Base-by-base conservation (phyloP, 2,797 vertebrate species). In the Myotis daubentonii region DNA sequence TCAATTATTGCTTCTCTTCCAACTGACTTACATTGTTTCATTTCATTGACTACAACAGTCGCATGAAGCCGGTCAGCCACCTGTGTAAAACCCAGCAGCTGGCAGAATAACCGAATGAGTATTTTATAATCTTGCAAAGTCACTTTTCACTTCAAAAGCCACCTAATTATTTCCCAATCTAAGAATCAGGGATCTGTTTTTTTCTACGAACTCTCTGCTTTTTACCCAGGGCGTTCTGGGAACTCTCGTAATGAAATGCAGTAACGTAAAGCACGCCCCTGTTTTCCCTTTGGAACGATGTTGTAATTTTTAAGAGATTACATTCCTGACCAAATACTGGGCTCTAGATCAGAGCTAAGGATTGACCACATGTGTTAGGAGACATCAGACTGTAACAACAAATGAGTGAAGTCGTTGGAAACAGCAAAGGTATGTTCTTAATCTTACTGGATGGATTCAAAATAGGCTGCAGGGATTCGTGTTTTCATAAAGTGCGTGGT, bases 401-500 rank as follows among this genome's bases (percentile, higher is more conserved):
- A 93, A 68, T 38, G 68, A 85, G 9, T 68, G 28, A 70, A 88
- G 12, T 89, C n/a, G 86, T 23, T 91, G 83, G 89, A 68, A 94
- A 76, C 66, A 47, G 81, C 66, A 53, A 82, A 81, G 38, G 66
- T 90, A 85, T 87, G 76, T 72, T 93, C 93, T 85, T 71, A 89
- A 84, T 94, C 68, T 30, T 55, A 83, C 70, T 75, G 78, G 89
- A 71, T 57, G 44, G 28, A 87, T 88, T 93, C 74, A 75, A 87
- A 94, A 66, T 89, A 86, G 23, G 33, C 17, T 57, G 12, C 11
- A 62, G 70, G 93, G 57, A 82, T n/a, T 90, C 74, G 53, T 13
- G 25, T 81, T 92, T 94, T 91, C 76, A 91, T 94, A n/a, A 96
- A 85, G 87, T 60, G 15, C 36, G 66, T 13, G 25, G 17, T 85